A percentile compares a stretch with the other conserved stretches of the same genome.
These are phyloP conservation scores for Parnassius orleans DNA, from an alignment of 2,888 invertebrate species.

Conservation along the genomic window DNA sequence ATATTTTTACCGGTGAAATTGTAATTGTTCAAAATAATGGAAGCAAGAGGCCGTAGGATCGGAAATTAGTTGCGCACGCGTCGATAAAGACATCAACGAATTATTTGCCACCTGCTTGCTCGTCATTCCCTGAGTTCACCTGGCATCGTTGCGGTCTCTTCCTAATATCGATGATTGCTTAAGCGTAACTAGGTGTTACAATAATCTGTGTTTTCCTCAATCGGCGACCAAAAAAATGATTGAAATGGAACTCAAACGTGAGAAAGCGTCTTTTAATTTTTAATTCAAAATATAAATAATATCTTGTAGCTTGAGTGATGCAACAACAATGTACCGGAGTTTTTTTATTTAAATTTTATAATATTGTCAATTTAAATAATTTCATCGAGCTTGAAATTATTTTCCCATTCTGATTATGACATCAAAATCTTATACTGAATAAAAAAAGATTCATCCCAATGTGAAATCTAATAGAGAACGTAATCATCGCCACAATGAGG, in stretches of 20 bases:
- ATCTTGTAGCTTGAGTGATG: neutral
- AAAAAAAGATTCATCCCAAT: slow-evolving; percentile 51
- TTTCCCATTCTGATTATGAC: slow-evolving; percentile 7
- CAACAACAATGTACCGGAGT: slow-evolving; percentile 1
- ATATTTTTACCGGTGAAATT: slow-evolving; percentile 24
- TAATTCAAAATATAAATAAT: neutral
- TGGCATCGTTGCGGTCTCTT: slow-evolving; percentile 50
- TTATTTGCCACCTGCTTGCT: slow-evolving; percentile 58
- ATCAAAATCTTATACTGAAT: slow-evolving; percentile 33
- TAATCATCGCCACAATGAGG: slow-evolving; percentile 63
- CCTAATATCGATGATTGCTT: slow-evolving; percentile 35
- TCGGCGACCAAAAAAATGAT: slow-evolving; percentile 10
- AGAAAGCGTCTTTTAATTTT: slow-evolving; percentile 1
- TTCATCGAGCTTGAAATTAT: slow-evolving; percentile 16
- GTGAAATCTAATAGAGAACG: slow-evolving; percentile 46
- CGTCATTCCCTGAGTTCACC: slow-evolving; percentile 45
- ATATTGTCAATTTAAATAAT: slow-evolving; percentile 3
- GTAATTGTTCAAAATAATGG: slow-evolving; percentile 55
- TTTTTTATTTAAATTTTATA: neutral
- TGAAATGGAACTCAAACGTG: slow-evolving; percentile 1
- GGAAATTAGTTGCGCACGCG: slow-evolving; percentile 68
- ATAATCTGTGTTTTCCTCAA: slow-evolving; percentile 11
- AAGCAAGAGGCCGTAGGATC: slow-evolving; percentile 26
- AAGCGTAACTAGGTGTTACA: slow-evolving; percentile 23
- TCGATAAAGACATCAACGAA: slow-evolving; percentile 59